Conservation (phyloP, 2,888 invertebrate species). For the Malthinus flaveolus region DNA sequence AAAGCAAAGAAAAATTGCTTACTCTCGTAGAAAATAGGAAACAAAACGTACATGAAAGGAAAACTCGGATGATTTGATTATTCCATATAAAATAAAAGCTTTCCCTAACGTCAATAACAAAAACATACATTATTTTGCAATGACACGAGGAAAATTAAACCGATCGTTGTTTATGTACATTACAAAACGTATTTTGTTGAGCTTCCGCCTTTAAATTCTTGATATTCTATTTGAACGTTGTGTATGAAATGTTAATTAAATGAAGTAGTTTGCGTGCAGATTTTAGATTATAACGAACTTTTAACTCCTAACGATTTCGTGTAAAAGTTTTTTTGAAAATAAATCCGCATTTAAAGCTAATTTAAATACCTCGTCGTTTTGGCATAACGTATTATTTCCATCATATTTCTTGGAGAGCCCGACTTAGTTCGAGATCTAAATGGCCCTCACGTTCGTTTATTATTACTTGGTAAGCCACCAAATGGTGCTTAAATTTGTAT, state of each 20-base stretch:
- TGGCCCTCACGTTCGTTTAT: conserved; percentile 27
- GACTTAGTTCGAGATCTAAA: conserved; percentile 27
- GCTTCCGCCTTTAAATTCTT: background rate
- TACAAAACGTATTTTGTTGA: background rate
- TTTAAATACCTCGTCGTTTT: conserved; percentile 30
- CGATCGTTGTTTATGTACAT: background rate
- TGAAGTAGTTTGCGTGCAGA: conserved; percentile 1
- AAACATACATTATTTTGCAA: background rate
- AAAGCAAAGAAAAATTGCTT: conserved; percentile 27
- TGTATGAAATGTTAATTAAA: conserved; percentile 1
- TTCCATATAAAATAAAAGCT: conserved; percentile 4
- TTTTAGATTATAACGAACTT: background rate
- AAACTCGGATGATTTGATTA: conserved; percentile 12
- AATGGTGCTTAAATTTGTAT: conserved; percentile 27
- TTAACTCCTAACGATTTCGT: conserved; percentile 5
- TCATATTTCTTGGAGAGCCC: conserved; percentile 33
- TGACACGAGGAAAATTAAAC: background rate
- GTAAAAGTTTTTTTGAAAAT: conserved; percentile 2
- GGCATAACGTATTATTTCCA: conserved; percentile 34
- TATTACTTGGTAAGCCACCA: conserved; percentile 26
- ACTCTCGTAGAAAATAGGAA: conserved; percentile 23
- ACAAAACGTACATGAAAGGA: conserved; percentile 17
- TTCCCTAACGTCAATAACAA: background rate
- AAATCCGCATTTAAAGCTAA: conserved; percentile 22
- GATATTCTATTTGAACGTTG: background rate